Evolutionary conservation across 1,140 invertebrate genomes (phyloP).

Genomic region (Heliconius himera): DNA sequence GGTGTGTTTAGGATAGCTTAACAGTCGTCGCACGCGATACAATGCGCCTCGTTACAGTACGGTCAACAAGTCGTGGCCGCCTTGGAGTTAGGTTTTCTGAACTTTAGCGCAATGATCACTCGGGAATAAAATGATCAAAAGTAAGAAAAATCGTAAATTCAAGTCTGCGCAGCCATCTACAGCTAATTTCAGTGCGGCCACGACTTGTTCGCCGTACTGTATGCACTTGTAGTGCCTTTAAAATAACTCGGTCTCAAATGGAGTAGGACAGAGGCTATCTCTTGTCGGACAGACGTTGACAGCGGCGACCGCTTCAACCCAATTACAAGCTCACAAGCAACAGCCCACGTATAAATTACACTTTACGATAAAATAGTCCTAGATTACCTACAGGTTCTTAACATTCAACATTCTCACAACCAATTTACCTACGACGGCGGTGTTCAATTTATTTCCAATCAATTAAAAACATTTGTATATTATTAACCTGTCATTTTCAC

Average conservation of each 20-base stretch:
- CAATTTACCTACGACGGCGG: slow-evolving; percentile 10
- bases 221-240: slow-evolving; percentile 8
- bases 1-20: slow-evolving; percentile 24
- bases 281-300: slow-evolving; percentile 14
- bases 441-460: slow-evolving; percentile 20
- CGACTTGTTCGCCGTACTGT: no score
- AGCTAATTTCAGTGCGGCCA: no score
- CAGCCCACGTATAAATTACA: slow-evolving; percentile 16
- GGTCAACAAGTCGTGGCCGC: no score
- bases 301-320: slow-evolving; percentile 16
- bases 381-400: slow-evolving; percentile 19
- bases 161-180: no score
- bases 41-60: neutral
- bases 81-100: no score
- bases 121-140: no score
- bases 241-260: neutral
- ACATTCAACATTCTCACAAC: slow-evolving; percentile 10
- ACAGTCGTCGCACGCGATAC: slow-evolving; percentile 25
- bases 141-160: no score
- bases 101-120: no score
- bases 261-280: slow-evolving; percentile 21
- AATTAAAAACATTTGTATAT: slow-evolving; percentile 16
- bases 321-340: slow-evolving; percentile 14
- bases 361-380: slow-evolving; percentile 13
- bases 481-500: neutral